phyloP scores from a whole-genome alignment of 2,888 invertebrate species.

The Eristalinus aeneus region DNA sequence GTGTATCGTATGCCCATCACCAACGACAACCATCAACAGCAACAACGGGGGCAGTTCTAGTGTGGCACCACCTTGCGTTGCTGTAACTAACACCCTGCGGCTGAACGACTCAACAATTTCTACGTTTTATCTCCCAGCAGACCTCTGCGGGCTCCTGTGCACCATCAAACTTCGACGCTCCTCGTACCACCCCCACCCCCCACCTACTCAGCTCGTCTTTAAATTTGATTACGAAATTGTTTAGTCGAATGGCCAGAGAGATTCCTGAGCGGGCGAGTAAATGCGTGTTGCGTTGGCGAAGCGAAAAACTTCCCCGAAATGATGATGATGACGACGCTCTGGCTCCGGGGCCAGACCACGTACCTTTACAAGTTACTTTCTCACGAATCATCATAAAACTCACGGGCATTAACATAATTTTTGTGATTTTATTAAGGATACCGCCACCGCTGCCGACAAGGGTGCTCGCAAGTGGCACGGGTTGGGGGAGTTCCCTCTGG shows the following conservation, averaged over 20 bases:
- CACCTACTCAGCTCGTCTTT: not conserved
- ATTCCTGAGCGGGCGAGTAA: not conserved
- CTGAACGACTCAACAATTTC: not conserved
- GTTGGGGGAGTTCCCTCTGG: conserved; percentile 15
- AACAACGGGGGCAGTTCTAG: no score
- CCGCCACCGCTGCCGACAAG: not conserved
- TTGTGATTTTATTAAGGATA: conserved; percentile 57
- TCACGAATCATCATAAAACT: conserved; percentile 62
- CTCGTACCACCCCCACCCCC: not conserved
- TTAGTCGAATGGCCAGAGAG: conserved; percentile 35
- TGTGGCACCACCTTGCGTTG: no score
- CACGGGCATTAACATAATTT: conserved; percentile 60
- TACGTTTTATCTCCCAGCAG: not conserved
- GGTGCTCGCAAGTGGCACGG: not conserved
- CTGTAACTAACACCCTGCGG: conserved; percentile 7
- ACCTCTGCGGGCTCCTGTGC: not conserved
- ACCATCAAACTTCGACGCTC: not conserved
- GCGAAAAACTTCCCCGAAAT: not conserved
- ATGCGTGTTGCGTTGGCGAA: not conserved
- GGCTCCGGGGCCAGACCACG: not conserved
- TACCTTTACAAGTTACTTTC: conserved; percentile 40
- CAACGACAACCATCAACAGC: not conserved
- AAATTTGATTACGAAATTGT: conserved; percentile 60
- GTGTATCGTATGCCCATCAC: not conserved
- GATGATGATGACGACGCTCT: conserved; percentile 15